Conservation (phyloP, 2,888 invertebrate genomes). For the Drosophila melanosoma region DNA sequence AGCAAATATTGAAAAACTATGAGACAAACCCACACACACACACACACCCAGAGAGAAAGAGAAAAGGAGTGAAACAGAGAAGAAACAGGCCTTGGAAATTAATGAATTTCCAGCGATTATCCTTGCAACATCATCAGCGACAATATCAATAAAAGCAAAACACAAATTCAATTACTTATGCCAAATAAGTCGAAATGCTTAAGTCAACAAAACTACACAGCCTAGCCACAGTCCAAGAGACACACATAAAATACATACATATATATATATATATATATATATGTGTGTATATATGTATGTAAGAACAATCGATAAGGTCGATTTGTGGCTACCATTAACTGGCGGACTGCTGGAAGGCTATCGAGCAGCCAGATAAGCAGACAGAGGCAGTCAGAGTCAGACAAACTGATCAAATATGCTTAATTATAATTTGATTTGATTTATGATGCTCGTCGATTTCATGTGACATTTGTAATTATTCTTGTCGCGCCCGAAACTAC, state of each 20-base stretch:
- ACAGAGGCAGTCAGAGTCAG: slow-evolving; percentile 31
- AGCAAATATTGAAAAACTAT: slow-evolving; percentile 67
- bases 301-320: slow-evolving; percentile 48
- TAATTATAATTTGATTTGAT: slow-evolving; percentile 83
- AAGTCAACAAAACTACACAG: slow-evolving; percentile 65
- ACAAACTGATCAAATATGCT: slow-evolving; percentile 78
- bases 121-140: slow-evolving; percentile 66
- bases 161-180: slow-evolving; percentile 80
- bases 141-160: slow-evolving; percentile 68
- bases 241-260: slow-evolving; percentile 9
- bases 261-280: slow-evolving; percentile 3
- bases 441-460: slow-evolving; percentile 83
- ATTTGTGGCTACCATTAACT: slow-evolving; percentile 57
- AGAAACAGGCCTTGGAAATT: slow-evolving; percentile 63
- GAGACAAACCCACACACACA: slow-evolving; percentile 32
- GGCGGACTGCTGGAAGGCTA: slow-evolving; percentile 51
- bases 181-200: slow-evolving; percentile 80
- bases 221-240: neutral
- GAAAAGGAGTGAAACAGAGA: neutral
- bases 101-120: slow-evolving; percentile 76
- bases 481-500: slow-evolving; percentile 81
- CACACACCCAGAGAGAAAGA: slow-evolving; percentile 25
- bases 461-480: slow-evolving; percentile 84
- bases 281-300: neutral
- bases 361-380: slow-evolving; percentile 56